A percentile compares a stretch with the other conserved stretches of the same genome.
Evolutionary conservation across 37 sponge, comb jelly and placozoan genomes (phyloP).

Genomic region (Ianthella basta): DNA sequence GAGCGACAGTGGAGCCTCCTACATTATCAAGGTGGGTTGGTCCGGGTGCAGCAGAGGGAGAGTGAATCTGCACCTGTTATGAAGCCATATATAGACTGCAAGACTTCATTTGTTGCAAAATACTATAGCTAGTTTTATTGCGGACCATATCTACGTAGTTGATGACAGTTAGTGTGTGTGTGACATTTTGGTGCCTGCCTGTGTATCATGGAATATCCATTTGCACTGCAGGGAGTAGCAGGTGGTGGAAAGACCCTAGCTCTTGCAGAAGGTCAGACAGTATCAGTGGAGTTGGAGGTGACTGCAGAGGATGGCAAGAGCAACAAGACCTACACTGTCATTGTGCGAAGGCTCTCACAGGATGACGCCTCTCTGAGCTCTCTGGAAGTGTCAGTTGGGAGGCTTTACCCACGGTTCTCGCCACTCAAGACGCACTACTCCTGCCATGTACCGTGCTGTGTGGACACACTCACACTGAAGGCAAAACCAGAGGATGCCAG

Average conservation of each 20-base stretch:
- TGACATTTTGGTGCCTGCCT: no score
- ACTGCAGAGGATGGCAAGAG: slow-evolving; percentile 91
- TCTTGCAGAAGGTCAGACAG: slow-evolving; percentile 77
- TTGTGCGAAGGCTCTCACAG: slow-evolving; percentile 69
- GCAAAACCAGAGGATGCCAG: slow-evolving; percentile 72
- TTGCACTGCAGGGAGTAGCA: slow-evolving; percentile 49
- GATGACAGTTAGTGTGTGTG: no score
- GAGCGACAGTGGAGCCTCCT: slow-evolving; percentile 85
- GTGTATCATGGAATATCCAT: background rate
- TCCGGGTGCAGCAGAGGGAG: no score
- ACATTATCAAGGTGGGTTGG: slow-evolving; percentile 73
- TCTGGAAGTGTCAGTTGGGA: slow-evolving; percentile 70
- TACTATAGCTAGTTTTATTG: no score
- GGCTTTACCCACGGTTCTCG: slow-evolving; percentile 74
- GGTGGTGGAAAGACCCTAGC: slow-evolving; percentile 65
- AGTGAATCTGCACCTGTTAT: no score
- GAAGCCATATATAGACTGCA: no score
- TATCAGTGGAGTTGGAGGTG: slow-evolving; percentile 59
- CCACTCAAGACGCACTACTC: slow-evolving; percentile 57
- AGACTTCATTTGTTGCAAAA: no score
- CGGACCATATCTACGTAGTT: no score
- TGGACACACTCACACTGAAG: slow-evolving; percentile 50
- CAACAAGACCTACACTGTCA: slow-evolving; percentile 78
- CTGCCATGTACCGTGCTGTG: slow-evolving; percentile 64
- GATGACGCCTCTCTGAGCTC: slow-evolving; percentile 79